phyloP scores from a whole-genome alignment of 2,113 vertebrate genomes.

The Passer domesticus region DNA sequence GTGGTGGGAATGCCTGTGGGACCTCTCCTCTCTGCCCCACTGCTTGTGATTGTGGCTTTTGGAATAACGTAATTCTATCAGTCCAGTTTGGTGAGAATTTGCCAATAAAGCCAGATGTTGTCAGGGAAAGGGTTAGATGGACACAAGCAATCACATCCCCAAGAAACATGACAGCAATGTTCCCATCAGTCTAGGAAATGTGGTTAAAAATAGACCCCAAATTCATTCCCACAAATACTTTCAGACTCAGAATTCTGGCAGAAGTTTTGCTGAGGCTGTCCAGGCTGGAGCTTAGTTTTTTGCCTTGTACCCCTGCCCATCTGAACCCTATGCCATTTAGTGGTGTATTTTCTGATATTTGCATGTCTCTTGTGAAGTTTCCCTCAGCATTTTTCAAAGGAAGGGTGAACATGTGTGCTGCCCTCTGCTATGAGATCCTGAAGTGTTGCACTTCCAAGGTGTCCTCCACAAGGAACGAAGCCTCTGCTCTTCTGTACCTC shows the following conservation, averaged over 20 bases:
- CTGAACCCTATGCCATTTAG: background rate
- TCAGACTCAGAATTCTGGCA: background rate
- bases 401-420: slow-evolving; percentile 90
- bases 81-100: background rate
- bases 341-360: background rate
- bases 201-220: background rate
- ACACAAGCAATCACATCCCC: background rate
- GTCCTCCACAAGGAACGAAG: slow-evolving; percentile 86
- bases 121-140: background rate
- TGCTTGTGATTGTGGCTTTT: background rate
- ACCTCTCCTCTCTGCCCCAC: background rate
- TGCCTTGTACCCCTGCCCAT: background rate
- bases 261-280: background rate
- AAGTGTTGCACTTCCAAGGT: slow-evolving; percentile 96
- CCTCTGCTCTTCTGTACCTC: slow-evolving; percentile 92
- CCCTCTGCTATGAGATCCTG: slow-evolving; percentile 93
- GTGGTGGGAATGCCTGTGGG: background rate
- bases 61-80: background rate
- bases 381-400: slow-evolving; percentile 93
- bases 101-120: background rate
- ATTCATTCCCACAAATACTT: background rate
- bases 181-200: background rate
- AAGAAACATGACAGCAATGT: background rate
- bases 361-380: slow-evolving; percentile 78
- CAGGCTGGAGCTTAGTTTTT: background rate